These are phyloP conservation scores for Molorchus minor DNA, from an alignment of 2,888 invertebrate species.

Conservation along the genomic window DNA sequence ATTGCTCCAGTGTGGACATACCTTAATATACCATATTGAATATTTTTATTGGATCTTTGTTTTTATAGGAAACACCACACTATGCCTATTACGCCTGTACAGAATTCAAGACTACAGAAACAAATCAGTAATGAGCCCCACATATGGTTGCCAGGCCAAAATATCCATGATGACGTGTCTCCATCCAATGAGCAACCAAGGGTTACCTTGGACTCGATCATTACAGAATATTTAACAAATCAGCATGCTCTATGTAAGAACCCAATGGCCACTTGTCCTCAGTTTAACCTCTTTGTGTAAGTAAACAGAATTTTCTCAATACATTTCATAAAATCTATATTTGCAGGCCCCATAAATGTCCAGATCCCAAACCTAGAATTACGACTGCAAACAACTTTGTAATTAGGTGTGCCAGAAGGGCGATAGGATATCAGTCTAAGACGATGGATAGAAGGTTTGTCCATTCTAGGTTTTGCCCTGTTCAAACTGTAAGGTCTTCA, in stretches of 20 bases:
- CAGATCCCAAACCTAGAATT: conserved; percentile 80
- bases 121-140: conserved; percentile 62
- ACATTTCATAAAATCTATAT: conserved; percentile 1
- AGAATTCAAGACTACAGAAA: conserved; percentile 63
- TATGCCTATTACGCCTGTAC: conserved; percentile 43
- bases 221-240: conserved; percentile 95
- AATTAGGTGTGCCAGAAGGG: conserved; percentile 68
- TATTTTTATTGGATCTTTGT: too few relatives aligned
- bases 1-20: too few relatives aligned
- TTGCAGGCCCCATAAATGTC: conserved; percentile 92
- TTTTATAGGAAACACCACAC: conserved; percentile 41
- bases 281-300: conserved; percentile 90
- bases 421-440: conserved; percentile 68
- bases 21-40: too few relatives aligned
- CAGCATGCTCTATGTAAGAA: conserved; percentile 98
- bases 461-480: conserved; percentile 83
- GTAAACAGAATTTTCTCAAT: too few relatives aligned
- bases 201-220: conserved; percentile 87
- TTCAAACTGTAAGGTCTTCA: conserved; percentile 74
- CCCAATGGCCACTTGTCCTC: conserved; percentile 97
- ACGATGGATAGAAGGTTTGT: conserved; percentile 82
- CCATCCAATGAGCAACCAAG: conserved; percentile 57
- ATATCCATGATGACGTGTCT: conserved; percentile 43
- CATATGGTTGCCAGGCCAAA: conserved; percentile 43
- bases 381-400: conserved; percentile 77